phyloP scores from a whole-genome alignment of 2,888 invertebrate species.

The Buathra laborator region DNA sequence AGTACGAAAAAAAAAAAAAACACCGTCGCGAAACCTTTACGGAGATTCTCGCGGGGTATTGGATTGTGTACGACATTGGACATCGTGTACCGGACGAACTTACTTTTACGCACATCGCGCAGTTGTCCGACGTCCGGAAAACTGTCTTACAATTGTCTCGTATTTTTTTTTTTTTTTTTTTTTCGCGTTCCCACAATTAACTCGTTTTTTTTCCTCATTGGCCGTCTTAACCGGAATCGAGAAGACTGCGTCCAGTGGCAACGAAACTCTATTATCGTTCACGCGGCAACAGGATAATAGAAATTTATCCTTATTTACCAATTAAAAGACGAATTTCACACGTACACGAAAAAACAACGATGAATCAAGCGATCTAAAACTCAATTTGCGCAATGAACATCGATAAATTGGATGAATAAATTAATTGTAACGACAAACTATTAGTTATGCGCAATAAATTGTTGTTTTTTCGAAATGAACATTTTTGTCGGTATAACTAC shows the following conservation, averaged over 20 bases:
- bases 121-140: constrained; percentile 63
- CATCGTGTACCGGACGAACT: constrained; percentile 42
- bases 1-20: not conserved
- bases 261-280: constrained; percentile 18
- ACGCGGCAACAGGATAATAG: not conserved
- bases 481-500: too few relatives aligned
- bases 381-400: too few relatives aligned
- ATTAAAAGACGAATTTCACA: not conserved
- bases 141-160: constrained; percentile 39
- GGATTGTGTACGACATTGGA: constrained; percentile 30
- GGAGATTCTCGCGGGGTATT: not conserved
- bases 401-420: too few relatives aligned
- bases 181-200: constrained; percentile 67
- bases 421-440: not conserved
- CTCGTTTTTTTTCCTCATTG: constrained; percentile 26
- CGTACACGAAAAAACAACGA: not conserved
- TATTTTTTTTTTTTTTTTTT: constrained; percentile 45
- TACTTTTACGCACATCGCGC: constrained; percentile 22
- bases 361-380: too few relatives aligned
- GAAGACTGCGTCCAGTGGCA: constrained; percentile 29
- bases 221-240: constrained; percentile 24
- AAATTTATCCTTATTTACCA: not conserved
- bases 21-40: constrained; percentile 44
- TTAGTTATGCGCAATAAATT: not conserved
- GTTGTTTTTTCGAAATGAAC: too few relatives aligned